Base-by-base conservation (phyloP, 35 echinoderm and acorn worm genomes). In the Ophiothrix spiculata region DNA sequence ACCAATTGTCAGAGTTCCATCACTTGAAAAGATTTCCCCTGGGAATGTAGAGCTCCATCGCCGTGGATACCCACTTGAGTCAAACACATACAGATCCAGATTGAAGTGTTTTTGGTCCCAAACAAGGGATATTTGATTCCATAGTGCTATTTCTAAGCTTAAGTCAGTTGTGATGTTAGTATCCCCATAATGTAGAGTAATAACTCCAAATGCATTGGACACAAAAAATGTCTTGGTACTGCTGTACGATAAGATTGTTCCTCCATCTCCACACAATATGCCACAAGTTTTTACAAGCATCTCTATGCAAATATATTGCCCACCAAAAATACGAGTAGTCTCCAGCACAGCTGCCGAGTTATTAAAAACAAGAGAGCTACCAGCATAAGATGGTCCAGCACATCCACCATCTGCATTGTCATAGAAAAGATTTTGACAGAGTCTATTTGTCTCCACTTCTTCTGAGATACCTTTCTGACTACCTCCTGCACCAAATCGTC, bases 221-320 rank as follows among this genome's bases (percentile, higher is more conserved):
- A 97, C 39, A 38, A 86, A 88, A 39, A 97, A 92, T 3, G 94
- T 97, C 25, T 79, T 69, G 19, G 77, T 56, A 32, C 39, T 39
- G 32, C 81, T 85, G 56, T 83, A 97, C 23, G 94, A 92, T 14
- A 97, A 87, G 33, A 97, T 89, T 0, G 90, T 88, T 13, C 94
- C 94, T n/a, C n/a, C n/a, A n/a, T n/a, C n/a, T 41, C 90, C 86
- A 41, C 94, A 92, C 15, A 33, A 38, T 41, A 41, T 36, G 21
- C 63, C 32, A 69, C 92, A 94, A 12, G 84, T 91, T 78, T 83
- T 92, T 6, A 97, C 64, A 37, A 89, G 35, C 11, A 97, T 80
- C 33, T 87, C 90, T 75, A 97, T 35, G 2, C 86, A 82, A 56
- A 83, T 86, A 56, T 86, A 89, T 0, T 28, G 46, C 32, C 41